Evolutionary conservation across 2,797 vertebrate genomes (phyloP).

Genomic region (Psittacula echo): DNA sequence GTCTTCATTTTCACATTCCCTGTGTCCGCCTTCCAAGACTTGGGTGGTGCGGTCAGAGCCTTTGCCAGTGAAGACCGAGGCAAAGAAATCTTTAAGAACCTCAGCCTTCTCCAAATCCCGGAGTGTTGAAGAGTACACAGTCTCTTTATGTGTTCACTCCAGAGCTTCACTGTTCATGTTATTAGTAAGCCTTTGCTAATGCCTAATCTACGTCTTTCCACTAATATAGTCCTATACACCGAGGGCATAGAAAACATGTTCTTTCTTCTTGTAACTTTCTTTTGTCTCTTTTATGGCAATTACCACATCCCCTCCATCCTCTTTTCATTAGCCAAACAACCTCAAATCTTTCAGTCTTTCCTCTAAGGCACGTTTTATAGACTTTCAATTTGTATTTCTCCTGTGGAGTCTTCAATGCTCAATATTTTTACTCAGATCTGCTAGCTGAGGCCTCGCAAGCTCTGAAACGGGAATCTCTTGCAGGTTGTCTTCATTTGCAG

Average conservation of each 20-base stretch:
- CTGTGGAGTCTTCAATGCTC: background rate
- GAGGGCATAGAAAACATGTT: background rate
- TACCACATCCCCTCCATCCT: background rate
- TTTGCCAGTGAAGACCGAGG: too few species aligned
- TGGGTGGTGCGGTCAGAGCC: too few species aligned
- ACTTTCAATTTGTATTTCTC: background rate
- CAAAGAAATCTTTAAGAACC: too few species aligned
- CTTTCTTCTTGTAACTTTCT: background rate
- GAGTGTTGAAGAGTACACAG: background rate
- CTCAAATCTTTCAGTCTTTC: background rate
- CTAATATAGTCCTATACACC: background rate
- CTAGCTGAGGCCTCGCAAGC: background rate
- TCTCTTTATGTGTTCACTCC: background rate
- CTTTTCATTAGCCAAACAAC: background rate
- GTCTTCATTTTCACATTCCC: too few species aligned
- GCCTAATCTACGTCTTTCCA: background rate
- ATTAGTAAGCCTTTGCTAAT: background rate
- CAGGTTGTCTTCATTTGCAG: background rate
- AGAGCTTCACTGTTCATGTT: background rate
- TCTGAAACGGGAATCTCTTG: background rate
- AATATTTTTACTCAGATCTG: background rate
- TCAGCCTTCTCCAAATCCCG: too few species aligned
- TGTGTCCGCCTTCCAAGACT: too few species aligned
- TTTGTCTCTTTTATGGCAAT: background rate
- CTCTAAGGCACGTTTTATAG: background rate